Evolutionary conservation across 2,797 vertebrate species (phyloP).

Genomic region (Siniperca obscura): DNA sequence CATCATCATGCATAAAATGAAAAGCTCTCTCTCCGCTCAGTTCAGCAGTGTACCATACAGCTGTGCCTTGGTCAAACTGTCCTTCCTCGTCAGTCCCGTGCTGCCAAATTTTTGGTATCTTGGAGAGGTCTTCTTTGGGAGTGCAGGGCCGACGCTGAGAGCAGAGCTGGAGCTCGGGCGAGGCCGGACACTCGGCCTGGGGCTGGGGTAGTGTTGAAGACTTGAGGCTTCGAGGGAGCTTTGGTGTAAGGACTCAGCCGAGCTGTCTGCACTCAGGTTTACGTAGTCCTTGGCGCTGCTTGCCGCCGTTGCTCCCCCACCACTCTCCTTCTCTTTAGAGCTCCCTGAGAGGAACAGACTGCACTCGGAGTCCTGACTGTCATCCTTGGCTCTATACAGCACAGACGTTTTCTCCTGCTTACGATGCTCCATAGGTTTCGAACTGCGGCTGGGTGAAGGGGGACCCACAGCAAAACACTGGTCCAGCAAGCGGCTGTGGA

Average conservation of each 20-base stretch:
- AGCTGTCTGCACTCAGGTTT: slow-evolving; percentile 89
- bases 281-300: slow-evolving; percentile 84
- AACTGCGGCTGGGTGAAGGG: slow-evolving; percentile 67
- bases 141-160: slow-evolving; percentile 78
- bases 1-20: slow-evolving; percentile 79
- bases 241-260: slow-evolving; percentile 90
- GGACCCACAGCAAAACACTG: slow-evolving; percentile 86
- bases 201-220: slow-evolving; percentile 89
- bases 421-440: slow-evolving; percentile 82
- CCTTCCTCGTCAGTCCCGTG: slow-evolving; percentile 94
- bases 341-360: slow-evolving; percentile 89
- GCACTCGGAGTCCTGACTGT: slow-evolving; percentile 88
- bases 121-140: slow-evolving; percentile 88
- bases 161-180: slow-evolving; percentile 83
- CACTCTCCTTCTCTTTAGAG: slow-evolving; percentile 86
- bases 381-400: slow-evolving; percentile 85
- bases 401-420: slow-evolving; percentile 86
- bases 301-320: slow-evolving; percentile 55
- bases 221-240: slow-evolving; percentile 90
- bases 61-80: slow-evolving; percentile 98
- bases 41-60: slow-evolving; percentile 97
- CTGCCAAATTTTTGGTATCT: slow-evolving; percentile 93
- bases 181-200: slow-evolving; percentile 81
- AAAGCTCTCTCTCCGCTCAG: slow-evolving; percentile 74
- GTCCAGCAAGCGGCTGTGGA: slow-evolving; percentile 87